Percentiles rank a stretch among this genome's conserved stretches.
These are phyloP conservation scores for Sitodiplosis mosellana DNA, from an alignment of 1,140 invertebrate species.

Conservation along the genomic window DNA sequence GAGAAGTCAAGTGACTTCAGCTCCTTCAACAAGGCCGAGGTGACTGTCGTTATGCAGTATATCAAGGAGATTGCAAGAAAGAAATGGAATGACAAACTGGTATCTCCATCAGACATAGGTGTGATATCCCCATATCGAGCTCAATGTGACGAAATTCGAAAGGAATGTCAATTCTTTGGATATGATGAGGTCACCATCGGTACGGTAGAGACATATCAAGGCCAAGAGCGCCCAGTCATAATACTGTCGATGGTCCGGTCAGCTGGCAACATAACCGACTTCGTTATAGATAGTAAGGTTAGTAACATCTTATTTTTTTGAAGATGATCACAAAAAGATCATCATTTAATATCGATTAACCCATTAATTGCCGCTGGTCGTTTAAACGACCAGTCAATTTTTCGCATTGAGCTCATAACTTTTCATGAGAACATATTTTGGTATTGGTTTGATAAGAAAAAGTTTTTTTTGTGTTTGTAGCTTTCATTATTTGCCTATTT, in stretches of 20 bases:
- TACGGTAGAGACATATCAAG: conserved; percentile 74
- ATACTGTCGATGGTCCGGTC: conserved; percentile 63
- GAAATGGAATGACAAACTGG: conserved; percentile 21
- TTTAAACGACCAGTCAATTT: too few species aligned
- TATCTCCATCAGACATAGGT: conserved; percentile 48
- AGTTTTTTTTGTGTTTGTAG: too few species aligned
- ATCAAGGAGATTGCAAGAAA: conserved; percentile 23
- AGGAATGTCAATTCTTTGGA: too few species aligned
- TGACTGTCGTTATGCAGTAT: conserved; percentile 34
- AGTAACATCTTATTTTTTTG: too few species aligned
- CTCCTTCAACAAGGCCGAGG: conserved; percentile 42
- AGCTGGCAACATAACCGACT: conserved; percentile 41
- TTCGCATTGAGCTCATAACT: too few species aligned
- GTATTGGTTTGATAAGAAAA: too few species aligned
- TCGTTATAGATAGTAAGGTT: conserved; percentile 49
- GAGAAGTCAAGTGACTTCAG: background rate
- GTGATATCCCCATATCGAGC: conserved; percentile 65
- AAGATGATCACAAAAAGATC: too few species aligned
- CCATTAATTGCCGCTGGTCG: too few species aligned
- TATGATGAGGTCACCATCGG: conserved; percentile 43
- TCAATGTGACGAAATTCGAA: conserved; percentile 14
- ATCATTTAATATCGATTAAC: too few species aligned
- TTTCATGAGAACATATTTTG: too few species aligned
- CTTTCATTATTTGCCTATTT: too few species aligned
- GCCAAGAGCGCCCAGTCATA: conserved; percentile 61